Evolutionary conservation across 2,113 vertebrate species (phyloP).

Genomic region (Loxodonta africana): DNA sequence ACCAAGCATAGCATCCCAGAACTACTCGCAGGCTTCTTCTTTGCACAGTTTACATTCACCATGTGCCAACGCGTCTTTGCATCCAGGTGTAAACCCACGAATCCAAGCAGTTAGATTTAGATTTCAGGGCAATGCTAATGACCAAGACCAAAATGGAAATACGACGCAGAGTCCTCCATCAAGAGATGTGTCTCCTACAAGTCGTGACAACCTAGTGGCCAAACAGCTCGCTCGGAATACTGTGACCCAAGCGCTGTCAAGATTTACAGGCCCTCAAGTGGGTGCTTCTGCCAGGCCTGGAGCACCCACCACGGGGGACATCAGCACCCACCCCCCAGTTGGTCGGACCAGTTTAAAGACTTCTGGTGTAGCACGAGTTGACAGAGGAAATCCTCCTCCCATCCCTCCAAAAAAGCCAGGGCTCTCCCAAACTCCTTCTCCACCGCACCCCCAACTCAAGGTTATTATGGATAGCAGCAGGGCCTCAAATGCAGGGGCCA

Average conservation of each 20-base stretch:
- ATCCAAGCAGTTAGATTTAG: conserved; percentile 97
- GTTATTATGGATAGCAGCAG: conserved; percentile 93
- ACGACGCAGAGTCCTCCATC: conserved; percentile 94
- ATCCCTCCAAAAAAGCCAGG: conserved; percentile 99
- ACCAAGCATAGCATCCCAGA: conserved; percentile 82
- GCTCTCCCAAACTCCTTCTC: conserved; percentile 97
- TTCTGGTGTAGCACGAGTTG: conserved; percentile 94
- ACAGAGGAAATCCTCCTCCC: conserved; percentile 98
- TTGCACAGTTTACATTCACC: conserved; percentile 89
- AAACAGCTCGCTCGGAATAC: conserved; percentile 98
- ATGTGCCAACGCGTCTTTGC: conserved; percentile 86
- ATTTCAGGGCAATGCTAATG: conserved; percentile 94
- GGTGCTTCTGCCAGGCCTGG: conserved; percentile 88
- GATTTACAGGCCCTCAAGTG: conserved; percentile 95
- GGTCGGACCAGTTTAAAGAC: conserved; percentile 93
- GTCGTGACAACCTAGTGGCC: conserved; percentile 95
- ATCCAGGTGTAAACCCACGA: conserved; percentile 94
- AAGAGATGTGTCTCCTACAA: conserved; percentile 96
- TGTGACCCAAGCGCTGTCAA: conserved; percentile 97
- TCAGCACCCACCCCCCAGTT: conserved; percentile 88
- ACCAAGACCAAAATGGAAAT: conserved; percentile 98
- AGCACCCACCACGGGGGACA: conserved; percentile 87
- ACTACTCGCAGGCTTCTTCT: conserved; percentile 77
- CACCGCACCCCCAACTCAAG: conserved; percentile 96
- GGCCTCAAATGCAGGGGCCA: conserved; percentile 91